Evolutionary conservation across 1,140 invertebrate genomes (phyloP).

Genomic region (Stegodyphus dumicola): DNA sequence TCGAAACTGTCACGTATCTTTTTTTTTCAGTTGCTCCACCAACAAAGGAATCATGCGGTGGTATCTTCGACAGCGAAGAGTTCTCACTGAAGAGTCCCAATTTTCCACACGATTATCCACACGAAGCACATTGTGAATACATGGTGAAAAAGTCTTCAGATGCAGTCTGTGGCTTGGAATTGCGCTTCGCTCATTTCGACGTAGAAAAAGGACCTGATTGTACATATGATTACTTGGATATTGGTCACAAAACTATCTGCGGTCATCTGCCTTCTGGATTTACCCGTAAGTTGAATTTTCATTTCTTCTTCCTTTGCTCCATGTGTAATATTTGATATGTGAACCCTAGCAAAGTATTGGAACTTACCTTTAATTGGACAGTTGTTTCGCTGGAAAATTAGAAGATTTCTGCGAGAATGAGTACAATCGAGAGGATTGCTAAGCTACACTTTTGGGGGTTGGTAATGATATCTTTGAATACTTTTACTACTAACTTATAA

Average conservation of each 20-base stretch:
- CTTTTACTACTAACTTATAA: no score
- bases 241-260: conserved; percentile 63
- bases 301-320: background rate
- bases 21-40: background rate
- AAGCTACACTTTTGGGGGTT: no score
- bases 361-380: no score
- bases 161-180: conserved; percentile 62
- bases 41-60: conserved; percentile 39
- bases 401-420: no score
- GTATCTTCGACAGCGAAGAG: conserved; percentile 19
- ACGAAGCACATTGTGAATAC: conserved; percentile 62
- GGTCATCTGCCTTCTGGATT: conserved; percentile 62
- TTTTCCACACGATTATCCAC: conserved; percentile 62
- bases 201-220: conserved; percentile 63
- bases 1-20: no score
- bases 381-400: no score
- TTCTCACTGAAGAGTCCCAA: conserved; percentile 61
- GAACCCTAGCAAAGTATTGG: no score
- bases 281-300: conserved; percentile 45
- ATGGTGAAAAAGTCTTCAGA: conserved; percentile 36
- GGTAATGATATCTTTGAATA: no score
- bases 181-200: conserved; percentile 63
- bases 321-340: no score
- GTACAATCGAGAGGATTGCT: no score
- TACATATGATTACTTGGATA: conserved; percentile 64